Percentiles rank a stretch among this genome's conserved stretches.
phyloP scores from a whole-genome alignment of 2,113 vertebrate species.

The Silurus meridionalis region DNA sequence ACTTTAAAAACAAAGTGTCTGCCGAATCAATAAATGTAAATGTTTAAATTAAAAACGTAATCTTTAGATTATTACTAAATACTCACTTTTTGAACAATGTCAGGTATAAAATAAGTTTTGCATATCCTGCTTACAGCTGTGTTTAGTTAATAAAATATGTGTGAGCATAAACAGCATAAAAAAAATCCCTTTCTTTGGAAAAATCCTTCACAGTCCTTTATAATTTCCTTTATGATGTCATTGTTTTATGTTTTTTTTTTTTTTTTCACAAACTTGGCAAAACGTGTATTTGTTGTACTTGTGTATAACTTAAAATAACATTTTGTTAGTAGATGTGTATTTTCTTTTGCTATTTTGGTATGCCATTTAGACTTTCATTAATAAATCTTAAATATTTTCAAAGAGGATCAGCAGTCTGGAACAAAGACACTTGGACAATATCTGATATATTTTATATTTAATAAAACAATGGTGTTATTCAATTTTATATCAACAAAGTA shows the following conservation, averaged over 20 bases:
- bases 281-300: neutral
- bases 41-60: neutral
- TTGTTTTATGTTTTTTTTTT: neutral
- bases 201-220: neutral
- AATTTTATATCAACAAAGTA: conserved; percentile 64
- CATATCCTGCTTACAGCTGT: neutral
- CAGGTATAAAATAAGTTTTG: neutral
- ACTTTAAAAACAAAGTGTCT: neutral
- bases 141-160: conserved; percentile 9
- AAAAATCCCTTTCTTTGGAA: neutral
- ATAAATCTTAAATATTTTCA: neutral
- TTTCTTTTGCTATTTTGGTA: neutral
- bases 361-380: neutral
- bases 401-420: neutral
- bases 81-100: neutral
- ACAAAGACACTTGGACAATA: conserved; percentile 33
- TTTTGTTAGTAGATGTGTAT: neutral
- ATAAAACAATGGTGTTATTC: conserved; percentile 60
- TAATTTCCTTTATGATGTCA: too few species aligned
- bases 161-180: neutral
- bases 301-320: neutral
- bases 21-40: neutral
- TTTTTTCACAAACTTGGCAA: neutral
- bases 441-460: conserved; percentile 38
- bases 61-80: neutral